Base-by-base conservation (phyloP, 2,113 vertebrate genomes). In the Megaptera novaeangliae region DNA sequence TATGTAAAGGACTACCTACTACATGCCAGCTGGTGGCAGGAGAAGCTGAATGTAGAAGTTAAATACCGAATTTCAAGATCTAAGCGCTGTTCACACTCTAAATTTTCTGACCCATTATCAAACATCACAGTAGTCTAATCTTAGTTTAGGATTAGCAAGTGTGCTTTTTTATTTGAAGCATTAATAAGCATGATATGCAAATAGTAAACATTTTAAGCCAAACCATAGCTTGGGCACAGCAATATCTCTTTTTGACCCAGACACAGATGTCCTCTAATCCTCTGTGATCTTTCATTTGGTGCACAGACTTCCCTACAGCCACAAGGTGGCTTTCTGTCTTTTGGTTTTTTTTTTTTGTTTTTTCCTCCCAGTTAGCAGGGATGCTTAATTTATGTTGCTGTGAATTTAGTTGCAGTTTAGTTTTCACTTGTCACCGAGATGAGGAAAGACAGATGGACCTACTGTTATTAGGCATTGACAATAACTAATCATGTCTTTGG, bases 81-180 rank as follows among this genome's bases (percentile, higher is more conserved):
- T n/a, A 78, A 94, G 12, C 8, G 17, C 8, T 88, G 2, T 8
- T 86, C 44, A 15, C 1, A n/a, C 15, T 81, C 49, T 93, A n/a
- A 82, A 89, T 83, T 93, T 94, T 72, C 46, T 92, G 46, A 92
- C 31, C 0, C 4, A 17, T 82, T 96, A 96, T 86, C n/a, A 92
- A 91, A 66, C 13, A 52, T 87, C 25, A 10, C 63, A 17, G 52
- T 57, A 36, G 61, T 75, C 6, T 91, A 57, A 63, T 41, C 8
- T 92, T 82, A 64, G 8, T 57, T 95, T 77, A 93, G 12, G 15
- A 78, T 93, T 69, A 36, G 6, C 23, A 69, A 29, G 15, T 64
- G 6, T 85, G 36, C 7, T 55, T 78, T 92, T 88, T 52, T 1
- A 61, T 83, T 84, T 84, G 41, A 71, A 63, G 9, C 8, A 57